Conservation (phyloP, 2,888 invertebrate species). For the Dryocosmus kuriphilus region DNA sequence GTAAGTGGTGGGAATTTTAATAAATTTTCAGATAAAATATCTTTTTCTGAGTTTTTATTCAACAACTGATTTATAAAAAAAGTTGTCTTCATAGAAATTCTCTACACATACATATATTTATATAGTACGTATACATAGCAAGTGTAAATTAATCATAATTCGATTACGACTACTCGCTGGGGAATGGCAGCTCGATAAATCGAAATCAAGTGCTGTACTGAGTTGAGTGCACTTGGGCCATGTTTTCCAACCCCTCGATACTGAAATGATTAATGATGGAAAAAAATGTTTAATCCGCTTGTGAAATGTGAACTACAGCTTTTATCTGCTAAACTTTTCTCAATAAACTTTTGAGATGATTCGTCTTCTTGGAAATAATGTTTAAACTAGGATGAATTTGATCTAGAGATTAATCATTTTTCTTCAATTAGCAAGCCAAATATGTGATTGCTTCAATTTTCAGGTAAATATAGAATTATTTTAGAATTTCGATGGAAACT, state of each 20-base stretch:
- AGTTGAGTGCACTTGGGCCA: constrained; percentile 3
- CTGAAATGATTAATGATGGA: background rate
- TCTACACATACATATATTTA: too few species aligned
- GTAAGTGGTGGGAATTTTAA: too few species aligned
- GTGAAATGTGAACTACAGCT: background rate
- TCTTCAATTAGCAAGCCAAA: too few species aligned
- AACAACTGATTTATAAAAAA: too few species aligned
- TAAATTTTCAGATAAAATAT: too few species aligned
- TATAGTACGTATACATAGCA: too few species aligned
- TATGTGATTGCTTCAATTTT: too few species aligned
- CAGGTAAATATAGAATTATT: too few species aligned
- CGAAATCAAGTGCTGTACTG: background rate
- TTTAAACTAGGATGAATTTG: background rate
- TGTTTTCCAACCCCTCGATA: background rate
- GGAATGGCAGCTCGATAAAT: background rate
- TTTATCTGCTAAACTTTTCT: background rate
- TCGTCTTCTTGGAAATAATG: background rate
- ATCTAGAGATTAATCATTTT: background rate
- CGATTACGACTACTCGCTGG: background rate
- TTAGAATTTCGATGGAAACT: too few species aligned
- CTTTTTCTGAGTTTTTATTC: too few species aligned
- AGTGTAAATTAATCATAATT: background rate
- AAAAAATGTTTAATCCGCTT: background rate
- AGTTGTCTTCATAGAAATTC: too few species aligned
- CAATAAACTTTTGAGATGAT: background rate